phyloP scores from a whole-genome alignment of 2,797 vertebrate species.

The Sebastes paucispinis region DNA sequence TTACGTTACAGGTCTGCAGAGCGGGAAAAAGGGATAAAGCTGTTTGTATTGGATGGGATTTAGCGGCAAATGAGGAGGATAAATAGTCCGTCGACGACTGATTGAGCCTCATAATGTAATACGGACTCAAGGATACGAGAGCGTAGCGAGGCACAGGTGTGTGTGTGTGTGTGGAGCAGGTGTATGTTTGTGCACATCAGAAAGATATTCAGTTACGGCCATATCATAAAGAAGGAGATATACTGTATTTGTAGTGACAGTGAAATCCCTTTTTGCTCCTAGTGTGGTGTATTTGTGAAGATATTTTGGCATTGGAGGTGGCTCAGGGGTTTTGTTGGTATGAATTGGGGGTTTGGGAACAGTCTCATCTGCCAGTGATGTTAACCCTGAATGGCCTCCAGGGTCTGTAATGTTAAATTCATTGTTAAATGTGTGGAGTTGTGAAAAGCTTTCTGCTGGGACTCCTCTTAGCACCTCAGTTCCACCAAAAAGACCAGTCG shows the following conservation, averaged over 20 bases:
- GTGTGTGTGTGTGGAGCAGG: conserved; percentile 23
- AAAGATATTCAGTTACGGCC: conserved; percentile 27
- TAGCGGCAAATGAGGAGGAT: conserved; percentile 66
- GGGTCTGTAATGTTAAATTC: conserved; percentile 64
- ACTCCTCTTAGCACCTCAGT: conserved; percentile 37
- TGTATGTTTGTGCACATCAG: conserved; percentile 25
- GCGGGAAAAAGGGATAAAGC: conserved; percentile 63
- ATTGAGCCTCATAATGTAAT: conserved; percentile 60
- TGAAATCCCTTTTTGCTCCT: conserved; percentile 45
- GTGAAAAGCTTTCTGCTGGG: conserved; percentile 39
- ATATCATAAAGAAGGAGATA: conserved; percentile 13
- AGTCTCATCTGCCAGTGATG: conserved; percentile 21
- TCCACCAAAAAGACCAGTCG: conserved; percentile 11
- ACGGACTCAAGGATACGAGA: conserved; percentile 23
- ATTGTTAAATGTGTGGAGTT: conserved; percentile 57
- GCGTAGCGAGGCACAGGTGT: not conserved
- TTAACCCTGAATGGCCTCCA: conserved; percentile 31
- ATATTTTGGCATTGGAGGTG: conserved; percentile 29
- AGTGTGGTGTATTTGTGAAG: conserved; percentile 30
- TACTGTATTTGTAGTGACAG: not conserved
- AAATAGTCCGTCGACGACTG: conserved; percentile 62
- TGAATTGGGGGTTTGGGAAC: conserved; percentile 16
- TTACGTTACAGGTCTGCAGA: conserved; percentile 54
- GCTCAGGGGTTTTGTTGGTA: conserved; percentile 2
- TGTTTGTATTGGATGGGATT: conserved; percentile 75